Base-by-base conservation (phyloP, 2,888 invertebrate genomes). In the Hemithea aestivaria region DNA sequence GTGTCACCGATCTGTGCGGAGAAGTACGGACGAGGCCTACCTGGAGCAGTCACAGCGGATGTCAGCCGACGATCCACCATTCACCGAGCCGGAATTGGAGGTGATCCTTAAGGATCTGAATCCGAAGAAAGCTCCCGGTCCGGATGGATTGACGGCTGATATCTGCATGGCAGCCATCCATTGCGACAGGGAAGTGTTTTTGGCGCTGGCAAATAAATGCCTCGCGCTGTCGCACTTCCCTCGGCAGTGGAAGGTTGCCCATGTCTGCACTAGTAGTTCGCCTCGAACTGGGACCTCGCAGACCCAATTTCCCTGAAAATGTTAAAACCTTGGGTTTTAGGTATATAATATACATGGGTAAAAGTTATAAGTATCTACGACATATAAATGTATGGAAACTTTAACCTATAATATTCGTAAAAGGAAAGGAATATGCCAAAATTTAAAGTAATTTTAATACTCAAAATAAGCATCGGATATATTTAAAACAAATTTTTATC, bases 111-210 rank as follows among this genome's bases (percentile, higher is more conserved):
- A 22, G 7, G 1, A 22, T 12, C 8, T 30, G 37, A 37, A 34
- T 11, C 40, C 39, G n/a, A 37, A 35, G 9, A 45, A 37, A 31
- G 45, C 45, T 12, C 42, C 42, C 2, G 42, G 42, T n/a, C 10
- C 27, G 6, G 38, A 43, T 10, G 38, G 43, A 2, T 11, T 40
- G 1, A 40, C 40, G 2, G 23, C 34, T 0, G 45, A 45, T 16
- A 40, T 40, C 2, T 40, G 40, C 30, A 4, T 7, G 1, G 7
- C 4, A 1, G 34, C 35, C 1, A 32, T 38, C 1, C 7, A 2
- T 7, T 7, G 6, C 2, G 36, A 36, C 8, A 16, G 21, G 1
- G n/a, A n/a, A 7, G n/a, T 30, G 2, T 36, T 35, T 12, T 10
- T 35, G 1, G 8, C 22, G 2, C 8, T 22, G 22, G 3, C 7